Evolutionary conservation across 2,113 vertebrate genomes (phyloP).

Genomic region (Platanista minor): DNA sequence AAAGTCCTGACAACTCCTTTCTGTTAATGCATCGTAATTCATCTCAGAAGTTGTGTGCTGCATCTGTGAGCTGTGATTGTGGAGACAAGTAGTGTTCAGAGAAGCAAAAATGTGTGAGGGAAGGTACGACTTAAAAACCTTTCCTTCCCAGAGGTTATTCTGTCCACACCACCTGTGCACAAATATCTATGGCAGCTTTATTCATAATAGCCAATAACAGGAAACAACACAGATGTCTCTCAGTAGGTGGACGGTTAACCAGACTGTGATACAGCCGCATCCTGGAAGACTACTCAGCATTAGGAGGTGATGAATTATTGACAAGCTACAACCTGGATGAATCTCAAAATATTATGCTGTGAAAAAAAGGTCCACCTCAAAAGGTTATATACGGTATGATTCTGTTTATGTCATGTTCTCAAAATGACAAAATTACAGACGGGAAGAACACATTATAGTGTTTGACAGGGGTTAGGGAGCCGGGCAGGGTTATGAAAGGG

Average conservation of each 20-base stretch:
- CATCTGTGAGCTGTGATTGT: background rate
- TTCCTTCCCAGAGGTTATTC: background rate
- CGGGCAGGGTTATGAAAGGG: background rate
- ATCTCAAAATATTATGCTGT: background rate
- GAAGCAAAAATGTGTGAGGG: background rate
- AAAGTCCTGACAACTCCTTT: background rate
- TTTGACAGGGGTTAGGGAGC: background rate
- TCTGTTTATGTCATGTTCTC: background rate
- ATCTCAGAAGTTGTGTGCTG: background rate
- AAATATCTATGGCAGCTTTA: background rate
- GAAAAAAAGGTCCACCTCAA: background rate
- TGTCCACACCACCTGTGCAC: background rate
- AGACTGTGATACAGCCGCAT: background rate
- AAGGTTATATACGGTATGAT: background rate
- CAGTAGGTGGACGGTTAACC: background rate
- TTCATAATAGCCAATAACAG: background rate
- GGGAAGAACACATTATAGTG: background rate
- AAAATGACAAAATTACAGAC: background rate
- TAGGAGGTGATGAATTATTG: background rate
- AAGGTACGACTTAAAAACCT: background rate
- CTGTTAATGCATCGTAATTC: rapidly evolving
- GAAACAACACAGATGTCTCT: background rate
- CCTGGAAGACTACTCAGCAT: background rate
- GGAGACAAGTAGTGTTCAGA: background rate
- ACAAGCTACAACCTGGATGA: background rate